These are phyloP conservation scores for Syndactyla subalaris DNA, from an alignment of 2,797 vertebrate species.

Conservation along the genomic window DNA sequence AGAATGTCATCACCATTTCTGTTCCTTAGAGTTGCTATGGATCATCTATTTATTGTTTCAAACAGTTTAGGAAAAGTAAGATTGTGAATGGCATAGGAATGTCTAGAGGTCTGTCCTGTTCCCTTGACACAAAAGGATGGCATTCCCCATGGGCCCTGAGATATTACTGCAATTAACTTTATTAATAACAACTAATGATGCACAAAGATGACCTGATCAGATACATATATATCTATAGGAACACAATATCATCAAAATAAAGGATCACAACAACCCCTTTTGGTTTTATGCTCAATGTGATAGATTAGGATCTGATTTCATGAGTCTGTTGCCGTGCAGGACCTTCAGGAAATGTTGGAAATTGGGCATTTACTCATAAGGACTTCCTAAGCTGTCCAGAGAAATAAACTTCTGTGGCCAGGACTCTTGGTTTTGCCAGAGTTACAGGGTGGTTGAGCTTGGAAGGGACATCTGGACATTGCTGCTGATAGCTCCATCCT, in stretches of 20 bases:
- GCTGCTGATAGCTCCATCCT: background rate
- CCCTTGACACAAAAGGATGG: rapidly evolving
- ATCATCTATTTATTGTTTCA: background rate
- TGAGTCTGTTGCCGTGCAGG: background rate
- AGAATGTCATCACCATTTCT: background rate
- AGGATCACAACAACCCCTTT: background rate
- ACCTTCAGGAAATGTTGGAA: background rate
- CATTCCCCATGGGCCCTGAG: background rate
- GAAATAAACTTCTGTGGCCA: background rate
- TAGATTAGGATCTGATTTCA: background rate
- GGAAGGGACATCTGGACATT: background rate
- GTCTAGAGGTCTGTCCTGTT: background rate
- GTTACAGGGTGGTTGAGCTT: background rate
- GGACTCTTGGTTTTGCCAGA: background rate
- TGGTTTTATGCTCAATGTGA: background rate
- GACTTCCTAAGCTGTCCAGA: background rate
- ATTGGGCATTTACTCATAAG: background rate
- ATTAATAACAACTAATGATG: background rate
- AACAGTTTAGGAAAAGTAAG: background rate
- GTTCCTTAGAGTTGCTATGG: background rate
- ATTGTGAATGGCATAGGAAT: background rate
- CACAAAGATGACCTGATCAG: background rate
- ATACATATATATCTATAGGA: background rate
- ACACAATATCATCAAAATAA: background rate
- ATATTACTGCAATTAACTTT: background rate